Evolutionary conservation across 2,888 invertebrate species (phyloP), one percentile per base, ranked within the genome.

Genomic region (Cephus nigrinus): DNA sequence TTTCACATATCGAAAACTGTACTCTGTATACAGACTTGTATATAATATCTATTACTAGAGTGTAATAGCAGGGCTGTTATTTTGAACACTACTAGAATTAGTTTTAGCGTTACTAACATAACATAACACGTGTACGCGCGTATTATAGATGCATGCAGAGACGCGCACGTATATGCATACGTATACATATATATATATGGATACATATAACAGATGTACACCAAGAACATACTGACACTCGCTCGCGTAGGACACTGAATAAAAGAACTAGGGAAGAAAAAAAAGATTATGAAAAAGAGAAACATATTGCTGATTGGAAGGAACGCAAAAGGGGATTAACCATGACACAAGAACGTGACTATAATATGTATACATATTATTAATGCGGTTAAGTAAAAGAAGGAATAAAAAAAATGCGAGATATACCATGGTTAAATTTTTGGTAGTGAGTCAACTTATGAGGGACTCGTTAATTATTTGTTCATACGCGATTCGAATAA

Each of bases 21-120:
- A 84, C 76, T 82, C 71, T 71, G 32, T 71, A 83, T 40, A 69
- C 34, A 78, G n/a, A 30, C 68, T 55, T 75, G 72, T 71, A 75
- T 72, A 78, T 75, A 75, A 79, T 81, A 80, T 81, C 76, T 75
- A 80, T 78, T 84, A 84, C 80, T 30, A 78, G 80, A 83, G 80
- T 84, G 85, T 81, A 82, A 84, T 84, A 84, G 82, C 80, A 82
- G 83, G 85, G 84, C 84, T 88, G 85, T 88, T 86, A 80, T 80
- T 82, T 81, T 81, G 23, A 80, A 84, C 77, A 81, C 55, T 55
- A 79, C 30, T 80, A 78, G 80, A 78, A 80, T 84, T 87, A 87
- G 82, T 82, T 84, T 79, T 78, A 84, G 76, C 73, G 76, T 82
- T 83, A 81, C 55, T 55, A 30, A 32, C 30, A 40, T 11, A 31